These are phyloP conservation scores for Ormyrus rosae DNA, from an alignment of 2,888 invertebrate genomes.

Conservation along the genomic window DNA sequence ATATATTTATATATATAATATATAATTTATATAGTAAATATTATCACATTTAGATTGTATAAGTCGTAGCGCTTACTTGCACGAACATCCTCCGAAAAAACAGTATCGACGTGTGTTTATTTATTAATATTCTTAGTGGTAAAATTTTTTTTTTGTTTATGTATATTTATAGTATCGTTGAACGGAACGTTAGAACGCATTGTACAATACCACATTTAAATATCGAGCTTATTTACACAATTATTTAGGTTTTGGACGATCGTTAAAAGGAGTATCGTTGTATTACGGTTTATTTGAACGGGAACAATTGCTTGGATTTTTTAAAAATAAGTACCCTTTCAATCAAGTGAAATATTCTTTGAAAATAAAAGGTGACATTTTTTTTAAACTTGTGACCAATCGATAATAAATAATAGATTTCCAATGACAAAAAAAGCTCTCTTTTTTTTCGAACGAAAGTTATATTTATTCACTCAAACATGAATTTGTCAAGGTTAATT, in stretches of 20 bases:
- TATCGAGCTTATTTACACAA: conserved; percentile 48
- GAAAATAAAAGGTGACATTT: too few species aligned
- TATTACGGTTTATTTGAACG: not conserved
- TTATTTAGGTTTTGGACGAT: not conserved
- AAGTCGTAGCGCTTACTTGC: conserved; percentile 71
- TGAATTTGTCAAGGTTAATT: conserved; percentile 35
- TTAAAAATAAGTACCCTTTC: too few species aligned
- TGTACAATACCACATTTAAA: not conserved
- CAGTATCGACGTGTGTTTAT: conserved; percentile 32
- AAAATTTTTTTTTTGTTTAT: conserved; percentile 31
- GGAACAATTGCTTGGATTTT: too few species aligned
- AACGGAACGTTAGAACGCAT: conserved; percentile 22
- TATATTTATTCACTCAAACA: conserved; percentile 43
- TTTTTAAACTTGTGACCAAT: too few species aligned
- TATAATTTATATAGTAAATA: conserved; percentile 73
- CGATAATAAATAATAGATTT: not conserved
- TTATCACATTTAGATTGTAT: conserved; percentile 76
- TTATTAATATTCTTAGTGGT: conserved; percentile 20
- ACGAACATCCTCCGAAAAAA: conserved; percentile 62
- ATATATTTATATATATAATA: conserved; percentile 49
- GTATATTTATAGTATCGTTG: not conserved
- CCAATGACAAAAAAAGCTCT: conserved; percentile 13
- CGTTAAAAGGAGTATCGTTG: conserved; percentile 5
- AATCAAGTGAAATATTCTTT: too few species aligned
- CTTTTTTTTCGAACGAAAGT: conserved; percentile 29